A percentile compares a stretch with the other conserved stretches of the same genome.
These are phyloP conservation scores for Tolypeutes matacus DNA, from an alignment of 2,797 vertebrate species.

Conservation along the genomic window DNA sequence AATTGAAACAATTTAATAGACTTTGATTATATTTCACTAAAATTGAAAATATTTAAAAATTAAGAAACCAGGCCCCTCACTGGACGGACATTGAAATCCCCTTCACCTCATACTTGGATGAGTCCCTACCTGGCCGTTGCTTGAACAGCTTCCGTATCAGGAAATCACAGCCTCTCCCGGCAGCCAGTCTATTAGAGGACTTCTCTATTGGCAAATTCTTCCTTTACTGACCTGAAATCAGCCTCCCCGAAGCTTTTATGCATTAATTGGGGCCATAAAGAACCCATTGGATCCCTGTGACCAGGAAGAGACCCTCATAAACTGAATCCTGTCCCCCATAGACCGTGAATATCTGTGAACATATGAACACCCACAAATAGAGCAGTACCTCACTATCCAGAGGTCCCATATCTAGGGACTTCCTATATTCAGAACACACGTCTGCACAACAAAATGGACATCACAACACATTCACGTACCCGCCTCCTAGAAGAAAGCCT, in stretches of 20 bases:
- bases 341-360: not conserved
- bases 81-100: not conserved
- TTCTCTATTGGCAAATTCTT: conserved; percentile 18
- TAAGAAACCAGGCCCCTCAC: not conserved
- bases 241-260: conserved; percentile 1
- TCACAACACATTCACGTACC: not conserved
- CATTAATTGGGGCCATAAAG: not conserved
- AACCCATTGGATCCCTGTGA: not conserved
- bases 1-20: not conserved
- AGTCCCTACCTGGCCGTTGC: not conserved
- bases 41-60: not conserved
- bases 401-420: conserved; percentile 1
- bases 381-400: not conserved
- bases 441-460: conserved; percentile 17
- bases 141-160: not conserved
- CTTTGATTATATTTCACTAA: not conserved
- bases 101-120: not conserved
- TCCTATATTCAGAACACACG: not conserved
- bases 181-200: rapidly evolving
- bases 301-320: not conserved
- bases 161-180: not conserved
- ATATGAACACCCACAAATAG: not conserved
- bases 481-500: not conserved
- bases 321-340: not conserved
- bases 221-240: not conserved